phyloP scores from a whole-genome alignment of 2,113 vertebrate species.

The Daphoenositta chrysoptera region DNA sequence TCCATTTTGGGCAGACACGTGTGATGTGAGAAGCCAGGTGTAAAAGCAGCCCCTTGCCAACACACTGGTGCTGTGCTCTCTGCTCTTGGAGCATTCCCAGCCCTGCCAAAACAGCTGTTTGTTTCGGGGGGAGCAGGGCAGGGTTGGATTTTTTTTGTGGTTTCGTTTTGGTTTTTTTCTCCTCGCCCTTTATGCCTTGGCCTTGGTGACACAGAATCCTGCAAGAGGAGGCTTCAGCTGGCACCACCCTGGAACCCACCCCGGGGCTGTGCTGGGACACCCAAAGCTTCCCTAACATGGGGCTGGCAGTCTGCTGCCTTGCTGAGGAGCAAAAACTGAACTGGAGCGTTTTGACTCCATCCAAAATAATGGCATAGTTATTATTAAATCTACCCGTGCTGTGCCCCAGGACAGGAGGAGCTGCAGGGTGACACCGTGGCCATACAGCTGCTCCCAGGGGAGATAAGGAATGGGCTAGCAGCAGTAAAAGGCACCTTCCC shows the following conservation, averaged over 20 bases:
- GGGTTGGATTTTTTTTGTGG: background rate
- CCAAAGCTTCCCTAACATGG: rapidly evolving
- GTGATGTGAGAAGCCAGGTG: background rate
- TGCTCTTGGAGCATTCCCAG: background rate
- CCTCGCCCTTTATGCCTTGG: background rate
- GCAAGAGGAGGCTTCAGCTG: background rate
- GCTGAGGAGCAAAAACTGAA: background rate
- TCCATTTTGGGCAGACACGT: background rate
- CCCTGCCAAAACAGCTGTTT: background rate
- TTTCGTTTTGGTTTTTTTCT: background rate
- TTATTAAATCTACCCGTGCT: background rate
- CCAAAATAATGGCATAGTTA: background rate
- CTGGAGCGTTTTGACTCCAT: background rate
- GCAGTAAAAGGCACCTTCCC: background rate
- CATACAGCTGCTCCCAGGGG: background rate
- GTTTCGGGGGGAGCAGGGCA: background rate
- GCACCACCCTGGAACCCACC: background rate
- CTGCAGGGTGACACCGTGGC: background rate
- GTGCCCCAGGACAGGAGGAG: background rate
- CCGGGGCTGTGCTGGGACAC: background rate
- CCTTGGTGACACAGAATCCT: background rate
- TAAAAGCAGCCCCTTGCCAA: background rate
- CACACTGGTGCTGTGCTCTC: rapidly evolving
- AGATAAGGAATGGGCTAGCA: background rate
- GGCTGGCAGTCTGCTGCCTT: background rate